phyloP scores from a whole-genome alignment of 2,113 vertebrate species.

The Prinia subflava region DNA sequence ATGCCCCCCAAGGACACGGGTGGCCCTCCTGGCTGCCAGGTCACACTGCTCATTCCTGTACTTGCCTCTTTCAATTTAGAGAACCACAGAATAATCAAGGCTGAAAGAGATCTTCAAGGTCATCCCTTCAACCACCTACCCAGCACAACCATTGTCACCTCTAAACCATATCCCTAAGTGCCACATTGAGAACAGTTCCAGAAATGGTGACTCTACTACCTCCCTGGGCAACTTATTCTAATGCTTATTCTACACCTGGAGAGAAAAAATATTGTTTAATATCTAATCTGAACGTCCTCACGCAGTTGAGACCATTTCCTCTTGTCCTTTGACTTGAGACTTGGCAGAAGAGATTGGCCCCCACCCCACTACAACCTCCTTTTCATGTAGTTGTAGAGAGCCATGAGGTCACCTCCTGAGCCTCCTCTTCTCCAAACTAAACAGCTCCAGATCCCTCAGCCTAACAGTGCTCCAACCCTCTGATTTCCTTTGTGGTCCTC shows the following conservation, averaged over 20 bases:
- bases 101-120: not conserved
- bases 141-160: not conserved
- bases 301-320: not conserved
- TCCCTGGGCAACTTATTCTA: not conserved
- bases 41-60: not conserved
- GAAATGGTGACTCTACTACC: not conserved
- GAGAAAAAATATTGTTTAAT: not conserved
- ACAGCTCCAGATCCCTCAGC: not conserved
- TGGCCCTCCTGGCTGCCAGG: not conserved
- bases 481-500: not conserved
- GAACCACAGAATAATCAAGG: not conserved
- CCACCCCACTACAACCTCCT: not conserved
- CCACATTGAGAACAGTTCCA: not conserved
- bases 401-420: not conserved
- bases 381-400: not conserved
- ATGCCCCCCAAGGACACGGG: rapidly evolving
- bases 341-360: not conserved
- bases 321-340: not conserved
- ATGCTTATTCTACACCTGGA: not conserved
- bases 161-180: not conserved
- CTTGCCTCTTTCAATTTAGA: not conserved
- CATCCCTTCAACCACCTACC: not conserved
- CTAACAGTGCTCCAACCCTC: not conserved
- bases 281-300: not conserved
- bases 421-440: not conserved